phyloP scores from a whole-genome alignment of 2,797 vertebrate genomes.

The Clarias pachynema region DNA sequence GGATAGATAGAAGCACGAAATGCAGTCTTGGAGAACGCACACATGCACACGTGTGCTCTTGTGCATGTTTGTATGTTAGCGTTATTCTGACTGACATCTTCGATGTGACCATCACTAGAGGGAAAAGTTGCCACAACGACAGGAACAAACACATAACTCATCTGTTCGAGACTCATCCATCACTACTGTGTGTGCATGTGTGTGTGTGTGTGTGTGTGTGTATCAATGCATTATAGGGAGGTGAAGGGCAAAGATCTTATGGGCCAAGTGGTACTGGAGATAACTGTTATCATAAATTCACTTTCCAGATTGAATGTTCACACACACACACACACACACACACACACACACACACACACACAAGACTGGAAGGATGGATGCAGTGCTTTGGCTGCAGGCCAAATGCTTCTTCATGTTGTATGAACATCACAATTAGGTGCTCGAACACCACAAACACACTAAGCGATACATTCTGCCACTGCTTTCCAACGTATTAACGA shows the following conservation, averaged over 20 bases:
- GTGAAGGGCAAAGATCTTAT: not conserved
- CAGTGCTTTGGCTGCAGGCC: constrained; percentile 20
- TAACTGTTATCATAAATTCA: not conserved
- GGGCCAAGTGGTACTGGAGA: not conserved
- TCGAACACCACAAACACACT: not conserved
- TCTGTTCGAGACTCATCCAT: constrained; percentile 47
- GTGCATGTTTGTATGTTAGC: not conserved
- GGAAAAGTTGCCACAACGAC: constrained; percentile 56
- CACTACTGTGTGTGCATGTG: not conserved
- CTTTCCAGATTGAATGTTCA: not conserved
- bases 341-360: not conserved
- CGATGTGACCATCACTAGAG: constrained; percentile 32
- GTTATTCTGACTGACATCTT: constrained; percentile 55
- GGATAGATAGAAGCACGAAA: not conserved
- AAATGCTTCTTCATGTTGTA: not conserved
- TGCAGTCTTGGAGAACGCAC: not conserved
- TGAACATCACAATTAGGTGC: not conserved
- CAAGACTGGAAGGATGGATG: not conserved
- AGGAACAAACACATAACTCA: constrained; percentile 48
- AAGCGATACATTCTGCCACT: not conserved
- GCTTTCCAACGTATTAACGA: not conserved
- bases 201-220: not conserved
- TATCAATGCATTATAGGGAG: not conserved
- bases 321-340: constrained; percentile 10
- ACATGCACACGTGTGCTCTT: constrained; percentile 30